Base-by-base conservation (phyloP, 2,113 vertebrate genomes). In the Hippocampus zosterae region DNA sequence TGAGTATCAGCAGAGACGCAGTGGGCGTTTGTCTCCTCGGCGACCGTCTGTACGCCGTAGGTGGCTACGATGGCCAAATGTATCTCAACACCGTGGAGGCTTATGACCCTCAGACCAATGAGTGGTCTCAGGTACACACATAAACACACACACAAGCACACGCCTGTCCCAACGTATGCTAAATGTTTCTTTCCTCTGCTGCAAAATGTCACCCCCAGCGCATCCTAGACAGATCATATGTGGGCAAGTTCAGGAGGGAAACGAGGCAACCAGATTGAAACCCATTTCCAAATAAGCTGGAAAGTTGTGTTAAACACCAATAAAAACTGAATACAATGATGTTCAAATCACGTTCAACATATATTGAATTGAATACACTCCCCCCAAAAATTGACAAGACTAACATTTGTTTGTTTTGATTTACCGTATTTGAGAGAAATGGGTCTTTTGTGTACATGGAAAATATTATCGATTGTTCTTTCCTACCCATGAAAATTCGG, bases 21-120 rank as follows among this genome's bases (percentile, higher is more conserved):
- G 97, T 99, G 60, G 97, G 97, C 9, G 96, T 99, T 46, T 98
- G 97, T 88, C 93, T 99, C 71, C 93, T 98, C n/a, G 97, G 97
- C 3, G 96, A 98, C 86, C 94, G 93, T 46, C 76, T 99, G 46
- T 99, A 97, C 13, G 97, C 97, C 10, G 96, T 99, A 52, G 97
- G 97, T 18, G 97, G 97, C 15, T 98, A 99, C 56, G 96, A 99
- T 25, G 97, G 97, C 19, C 96, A 98, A 87, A 92, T 95, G 5
- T 99, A 99, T 59, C 94, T 99, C 72, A 98, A 93, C 62, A 95
- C 94, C 0, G 97, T 99, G 48, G 97, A 99, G 70, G 94, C 96
- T 61, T 99, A 99, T 0, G 97, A 99, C 85, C 97, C 97, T 50
- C 96, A 98, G 88, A 98, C 95, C 46, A 98, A 99, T 50, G 96